Evolutionary conservation across 1,140 invertebrate genomes (phyloP), one percentile per base, ranked within the genome.

Genomic region (Onthophagus taurus): DNA sequence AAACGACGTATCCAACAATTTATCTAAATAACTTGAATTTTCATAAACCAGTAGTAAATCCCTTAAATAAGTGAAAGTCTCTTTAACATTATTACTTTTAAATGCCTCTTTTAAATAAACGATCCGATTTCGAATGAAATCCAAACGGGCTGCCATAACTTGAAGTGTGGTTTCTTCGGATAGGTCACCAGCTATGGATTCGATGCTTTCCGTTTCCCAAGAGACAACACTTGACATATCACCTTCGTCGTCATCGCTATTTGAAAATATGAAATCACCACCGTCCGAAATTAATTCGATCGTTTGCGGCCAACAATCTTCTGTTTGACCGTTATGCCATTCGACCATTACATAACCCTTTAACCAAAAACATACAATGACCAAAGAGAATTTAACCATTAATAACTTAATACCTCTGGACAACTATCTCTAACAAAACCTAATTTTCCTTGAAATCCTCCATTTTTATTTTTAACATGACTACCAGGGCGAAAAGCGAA

Each of bases 401-500:
- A 19, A 24, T 24, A 44, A 12, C 9, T 33, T 50, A 61, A 73
- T 31, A 90, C 91, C 54, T 88, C 79, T 1, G 86, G 80, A 65
- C 82, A 87, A 58, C 91, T 86, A 64, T 92, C 87, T 21, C 91
- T 74, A 1, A 97, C 85, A 71, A 75, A 89, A 48, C 92, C 92
- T 68, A 59, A 81, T 74, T 52, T 83, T 72, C 30, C 81, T 76
- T 47, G 80, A n/a, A n/a, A n/a, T 76, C 30, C 81, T 36, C 92
- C 81, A 47, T 88, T 71, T 49, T 93, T 90, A 2, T 49, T 31
- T 33, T 59, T 53, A 14, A 95, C 89, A 49, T 92, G 80, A 13
- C 85, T 89, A 17, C 89, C 89, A 7, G 90, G 89, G 49, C 90
- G 75, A 64, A 90, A 96, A 52, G 89, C 85, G 67, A 89, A 95